Evolutionary conservation across 2,797 vertebrate genomes (phyloP), one percentile per base, ranked within the genome.

Genomic region (Cryptoblepharus egeriae): DNA sequence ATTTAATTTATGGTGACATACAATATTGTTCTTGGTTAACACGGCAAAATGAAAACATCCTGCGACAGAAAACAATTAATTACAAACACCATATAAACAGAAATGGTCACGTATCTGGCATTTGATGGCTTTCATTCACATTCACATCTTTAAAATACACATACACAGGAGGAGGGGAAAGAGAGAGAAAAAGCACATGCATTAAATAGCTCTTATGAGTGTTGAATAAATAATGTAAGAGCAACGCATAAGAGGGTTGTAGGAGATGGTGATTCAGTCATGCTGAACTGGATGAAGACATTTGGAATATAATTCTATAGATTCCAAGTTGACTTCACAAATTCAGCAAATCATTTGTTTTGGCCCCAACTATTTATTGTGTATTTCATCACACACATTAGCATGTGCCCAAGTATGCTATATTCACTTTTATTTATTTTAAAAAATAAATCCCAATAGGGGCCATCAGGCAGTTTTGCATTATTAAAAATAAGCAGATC

Each of bases 1-100:
- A 76, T 7, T 55, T 65, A 58, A 83, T 83, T 63, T 70, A 32
- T 45, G 9, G n/a, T 68, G 42, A 4, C 18, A 57, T 24, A 74
- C 39, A 63, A 49, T 52, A 69, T 63, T 70, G 26, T 67, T 65
- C 81, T 81, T 32, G 9, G 45, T 74, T 87, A 64, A 30, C n/a
- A 10, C 30, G 18, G 42, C 13, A 68, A 28, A 77, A 84, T 68
- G 64, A 55, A 18, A 35, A 65, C 22, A 72, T 67, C 69, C 71
- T 22, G 20, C 22, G 4, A 20, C 28, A 12, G 3, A 1, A 55
- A 7, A 22, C 26, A n/a, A 32, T 24, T 5, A 24, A 49, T 22
- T 64, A 39, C n/a, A 76, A 55, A 79, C 22, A 15, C 32, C n/a
- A 26, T 22, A 6, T 70, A 32, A 30, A n/a, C 42, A 26, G 58